Evolutionary conservation across 1,140 invertebrate species (phyloP).

Genomic region (Diploscapter pachys): DNA sequence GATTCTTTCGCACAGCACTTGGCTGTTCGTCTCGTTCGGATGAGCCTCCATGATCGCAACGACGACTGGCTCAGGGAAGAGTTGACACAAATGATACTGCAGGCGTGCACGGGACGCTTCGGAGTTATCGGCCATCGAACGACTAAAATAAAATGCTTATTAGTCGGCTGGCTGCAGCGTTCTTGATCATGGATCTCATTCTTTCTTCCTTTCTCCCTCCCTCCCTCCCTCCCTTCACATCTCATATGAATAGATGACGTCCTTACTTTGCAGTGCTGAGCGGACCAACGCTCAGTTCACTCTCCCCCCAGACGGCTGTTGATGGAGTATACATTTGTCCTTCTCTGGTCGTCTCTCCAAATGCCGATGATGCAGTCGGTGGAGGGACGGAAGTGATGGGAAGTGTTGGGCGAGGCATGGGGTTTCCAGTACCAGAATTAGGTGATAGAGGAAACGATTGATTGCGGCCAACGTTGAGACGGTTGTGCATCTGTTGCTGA

Average conservation of each 20-base stretch:
- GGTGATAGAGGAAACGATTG: constrained; percentile 1
- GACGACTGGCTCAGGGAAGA: constrained; percentile 40
- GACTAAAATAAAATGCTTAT: neutral
- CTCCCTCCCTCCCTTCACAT: too few species aligned
- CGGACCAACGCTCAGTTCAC: constrained; percentile 37
- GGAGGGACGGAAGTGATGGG: too few species aligned
- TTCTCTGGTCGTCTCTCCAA: constrained; percentile 1
- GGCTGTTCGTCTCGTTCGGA: constrained; percentile 47
- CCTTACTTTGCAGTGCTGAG: neutral
- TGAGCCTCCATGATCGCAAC: constrained; percentile 49
- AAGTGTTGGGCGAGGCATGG: neutral
- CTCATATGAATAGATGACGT: too few species aligned
- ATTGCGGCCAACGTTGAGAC: constrained; percentile 3
- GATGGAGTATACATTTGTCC: constrained; percentile 39
- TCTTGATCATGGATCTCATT: neutral
- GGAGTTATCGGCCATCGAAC: neutral
- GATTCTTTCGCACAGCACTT: constrained; percentile 48
- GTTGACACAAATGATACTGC: constrained; percentile 42
- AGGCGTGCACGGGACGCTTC: constrained; percentile 19
- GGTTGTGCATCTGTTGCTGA: neutral
- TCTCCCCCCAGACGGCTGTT: constrained; percentile 40
- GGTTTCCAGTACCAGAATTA: neutral
- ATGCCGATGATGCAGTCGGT: neutral
- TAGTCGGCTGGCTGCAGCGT: neutral
- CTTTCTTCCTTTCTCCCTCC: too few species aligned